Base-by-base conservation (phyloP, 2,113 vertebrate species). In the Dinomys branickii region DNA sequence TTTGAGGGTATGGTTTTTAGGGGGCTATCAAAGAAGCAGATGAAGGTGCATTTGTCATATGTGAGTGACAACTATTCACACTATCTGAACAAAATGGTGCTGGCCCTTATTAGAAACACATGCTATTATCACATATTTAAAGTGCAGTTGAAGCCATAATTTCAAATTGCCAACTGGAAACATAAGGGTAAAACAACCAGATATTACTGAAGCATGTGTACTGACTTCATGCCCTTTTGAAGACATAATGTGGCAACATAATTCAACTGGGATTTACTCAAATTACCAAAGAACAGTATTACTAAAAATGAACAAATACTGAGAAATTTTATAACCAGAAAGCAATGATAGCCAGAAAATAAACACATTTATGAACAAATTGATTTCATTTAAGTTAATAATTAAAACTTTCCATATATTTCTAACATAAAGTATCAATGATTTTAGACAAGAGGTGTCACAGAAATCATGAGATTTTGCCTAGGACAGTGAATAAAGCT, bases 101-200 rank as follows among this genome's bases (percentile, higher is more conserved):
- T 98, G 98, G 98, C 98, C 99, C 98, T 98, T 99, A 99, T 98
- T 98, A 98, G 98, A 98, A 99, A 99, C 98, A 99, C 98, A 99
- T 98, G 99, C 98, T 99, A 99, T 99, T 99, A 99, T 98, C 98
- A 99, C 98, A 98, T 99, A 99, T 99, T 99, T 99, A 99, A 99
- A 99, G 98, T 99, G 99, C 98, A 99, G 98, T 98, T 97, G 98
- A 99, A 99, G 98, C 98, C 99, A 98, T 99, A 99, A 99, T 99
- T 99, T 99, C 98, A 99, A 99, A 99, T 99, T 99, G 99, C 98
- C 98, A 99, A 99, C 98, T 98, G 97, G 98, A 99, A 99, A 98
- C 98, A 99, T 98, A 98, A 98, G 99, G 98, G 99, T 99, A 99
- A 99, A 99, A 99, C 98, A 99, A 98, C 98, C 98, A 99, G 98